A percentile compares a stretch with the other conserved stretches of the same genome.
Evolutionary conservation across 2,797 vertebrate genomes (phyloP).

Genomic region (Notoglanidium macrostoma): DNA sequence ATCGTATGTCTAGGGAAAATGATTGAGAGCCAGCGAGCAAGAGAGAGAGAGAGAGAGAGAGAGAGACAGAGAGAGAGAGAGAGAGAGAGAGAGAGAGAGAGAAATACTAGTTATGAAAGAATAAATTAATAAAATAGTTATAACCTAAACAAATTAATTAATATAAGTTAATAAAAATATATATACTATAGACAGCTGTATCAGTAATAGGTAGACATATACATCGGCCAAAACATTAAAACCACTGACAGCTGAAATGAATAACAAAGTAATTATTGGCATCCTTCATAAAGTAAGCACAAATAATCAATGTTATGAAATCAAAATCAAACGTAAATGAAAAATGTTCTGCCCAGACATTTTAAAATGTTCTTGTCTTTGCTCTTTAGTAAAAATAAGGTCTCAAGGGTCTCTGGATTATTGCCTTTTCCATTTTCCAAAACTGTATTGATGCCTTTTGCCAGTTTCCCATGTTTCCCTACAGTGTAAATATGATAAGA

Average conservation of each 20-base stretch:
- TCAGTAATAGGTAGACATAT: not conserved
- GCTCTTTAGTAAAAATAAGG: too few species aligned
- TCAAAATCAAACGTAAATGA: too few species aligned
- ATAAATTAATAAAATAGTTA: not conserved
- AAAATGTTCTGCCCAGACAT: too few species aligned
- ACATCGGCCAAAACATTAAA: too few species aligned
- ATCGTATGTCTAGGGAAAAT: slow-evolving; percentile 25
- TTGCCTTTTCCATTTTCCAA: too few species aligned
- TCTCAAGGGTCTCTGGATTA: too few species aligned
- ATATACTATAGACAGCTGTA: not conserved
- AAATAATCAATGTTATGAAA: too few species aligned
- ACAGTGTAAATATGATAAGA: too few species aligned
- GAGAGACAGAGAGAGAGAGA: not conserved
- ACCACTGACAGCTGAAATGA: not conserved
- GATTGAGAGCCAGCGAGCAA: not conserved
- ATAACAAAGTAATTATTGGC: not conserved
- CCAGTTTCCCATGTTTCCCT: too few species aligned
- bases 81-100: not conserved
- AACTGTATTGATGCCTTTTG: too few species aligned
- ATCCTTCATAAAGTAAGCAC: not conserved
- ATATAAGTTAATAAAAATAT: not conserved
- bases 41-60: not conserved
- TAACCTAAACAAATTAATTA: not conserved
- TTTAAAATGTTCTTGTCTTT: too few species aligned
- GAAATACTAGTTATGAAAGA: not conserved